These are phyloP conservation scores for Bactericera cockerelli DNA, from an alignment of 1,140 invertebrate genomes.

Conservation along the genomic window DNA sequence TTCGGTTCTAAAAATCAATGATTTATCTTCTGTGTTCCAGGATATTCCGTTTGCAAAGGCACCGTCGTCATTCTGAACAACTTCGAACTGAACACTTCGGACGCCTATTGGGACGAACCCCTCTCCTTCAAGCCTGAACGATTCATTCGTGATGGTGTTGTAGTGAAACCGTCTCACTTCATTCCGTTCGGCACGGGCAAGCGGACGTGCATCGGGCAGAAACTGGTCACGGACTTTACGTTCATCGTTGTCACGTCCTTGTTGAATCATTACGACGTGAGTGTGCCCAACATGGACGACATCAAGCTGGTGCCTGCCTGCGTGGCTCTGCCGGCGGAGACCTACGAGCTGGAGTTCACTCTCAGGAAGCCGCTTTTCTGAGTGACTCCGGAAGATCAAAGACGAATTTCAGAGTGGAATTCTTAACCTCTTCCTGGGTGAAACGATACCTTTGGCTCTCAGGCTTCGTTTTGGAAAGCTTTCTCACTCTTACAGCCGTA, in stretches of 20 bases:
- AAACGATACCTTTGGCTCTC: no score
- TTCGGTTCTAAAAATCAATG: no score
- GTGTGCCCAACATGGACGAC: slow-evolving; percentile 33
- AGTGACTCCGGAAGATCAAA: no score
- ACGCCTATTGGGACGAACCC: slow-evolving; percentile 53
- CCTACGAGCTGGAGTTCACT: slow-evolving; percentile 41
- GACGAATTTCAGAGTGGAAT: no score
- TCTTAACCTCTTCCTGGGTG: no score
- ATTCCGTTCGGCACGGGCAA: slow-evolving; percentile 74
- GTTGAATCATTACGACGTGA: slow-evolving; percentile 56
- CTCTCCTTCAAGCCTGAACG: slow-evolving; percentile 50
- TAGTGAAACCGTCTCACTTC: slow-evolving; percentile 44
- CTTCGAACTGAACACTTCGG: slow-evolving; percentile 60
- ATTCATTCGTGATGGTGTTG: slow-evolving; percentile 38
- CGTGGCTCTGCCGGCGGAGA: slow-evolving; percentile 48
- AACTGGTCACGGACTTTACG: slow-evolving; percentile 54
- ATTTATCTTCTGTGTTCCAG: no score
- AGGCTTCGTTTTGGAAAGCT: no score
- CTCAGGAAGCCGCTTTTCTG: slow-evolving; percentile 23
- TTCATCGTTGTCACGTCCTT: slow-evolving; percentile 56
- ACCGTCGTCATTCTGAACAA: slow-evolving; percentile 77
- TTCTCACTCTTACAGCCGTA: no score
- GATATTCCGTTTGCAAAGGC: slow-evolving; percentile 56
- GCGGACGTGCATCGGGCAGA: slow-evolving; percentile 73
- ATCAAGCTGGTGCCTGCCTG: slow-evolving; percentile 43